These are phyloP conservation scores for Serrognathus titanus DNA, from an alignment of 2,888 invertebrate genomes.

Conservation along the genomic window DNA sequence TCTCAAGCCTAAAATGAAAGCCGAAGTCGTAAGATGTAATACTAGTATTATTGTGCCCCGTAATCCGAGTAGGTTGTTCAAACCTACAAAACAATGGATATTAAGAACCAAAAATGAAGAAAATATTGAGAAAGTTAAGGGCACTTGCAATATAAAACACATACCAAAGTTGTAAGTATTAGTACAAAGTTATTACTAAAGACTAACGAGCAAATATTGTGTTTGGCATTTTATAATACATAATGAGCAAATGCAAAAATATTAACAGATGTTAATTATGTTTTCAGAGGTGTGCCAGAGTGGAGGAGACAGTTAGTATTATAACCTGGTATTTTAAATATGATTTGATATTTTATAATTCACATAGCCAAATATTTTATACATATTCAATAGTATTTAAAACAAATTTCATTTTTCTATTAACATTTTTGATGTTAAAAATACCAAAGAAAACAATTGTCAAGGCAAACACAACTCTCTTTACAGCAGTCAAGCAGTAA, in stretches of 20 bases:
- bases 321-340: too few species aligned
- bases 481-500: background rate
- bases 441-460: too few species aligned
- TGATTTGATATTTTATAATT: too few species aligned
- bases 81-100: constrained; percentile 46
- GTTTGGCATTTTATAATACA: too few species aligned
- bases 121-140: constrained; percentile 11
- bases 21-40: constrained; percentile 7
- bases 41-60: constrained; percentile 21
- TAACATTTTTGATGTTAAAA: too few species aligned
- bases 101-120: constrained; percentile 9
- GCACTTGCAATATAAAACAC: constrained; percentile 18
- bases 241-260: too few species aligned
- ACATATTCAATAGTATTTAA: too few species aligned
- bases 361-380: too few species aligned
- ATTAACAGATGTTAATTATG: background rate
- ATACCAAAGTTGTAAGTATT: constrained; percentile 38
- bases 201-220: too few species aligned
- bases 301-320: constrained; percentile 29
- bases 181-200: too few species aligned
- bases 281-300: constrained; percentile 33
- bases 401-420: too few species aligned
- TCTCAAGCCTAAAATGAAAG: constrained; percentile 29
- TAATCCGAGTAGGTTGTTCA: constrained; percentile 40
- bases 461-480: too few species aligned